Conservation (phyloP, 2,113 vertebrate species). For the Varanus salvator region DNA sequence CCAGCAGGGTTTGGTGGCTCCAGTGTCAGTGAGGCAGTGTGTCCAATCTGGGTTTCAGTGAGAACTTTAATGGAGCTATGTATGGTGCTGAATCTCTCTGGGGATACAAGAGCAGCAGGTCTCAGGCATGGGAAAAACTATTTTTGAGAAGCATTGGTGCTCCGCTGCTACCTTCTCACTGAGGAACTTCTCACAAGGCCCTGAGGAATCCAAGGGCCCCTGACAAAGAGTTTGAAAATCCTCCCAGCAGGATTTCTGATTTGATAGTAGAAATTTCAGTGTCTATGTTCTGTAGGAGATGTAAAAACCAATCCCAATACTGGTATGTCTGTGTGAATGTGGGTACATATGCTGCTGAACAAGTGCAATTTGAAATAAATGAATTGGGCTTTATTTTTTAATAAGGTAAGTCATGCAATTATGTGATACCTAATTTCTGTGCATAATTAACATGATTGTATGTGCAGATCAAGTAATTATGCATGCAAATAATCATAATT, state of each 20-base stretch:
- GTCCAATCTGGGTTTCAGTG: too few species aligned
- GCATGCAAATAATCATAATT: conserved; percentile 77
- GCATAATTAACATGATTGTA: conserved; percentile 76
- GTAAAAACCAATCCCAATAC: not conserved
- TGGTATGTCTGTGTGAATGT: not conserved
- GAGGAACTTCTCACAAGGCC: not conserved
- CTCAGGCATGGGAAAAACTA: not conserved
- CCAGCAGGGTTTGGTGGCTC: too few species aligned
- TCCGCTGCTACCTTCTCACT: not conserved
- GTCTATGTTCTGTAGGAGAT: not conserved
- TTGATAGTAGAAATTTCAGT: not conserved
- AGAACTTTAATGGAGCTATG: too few species aligned
- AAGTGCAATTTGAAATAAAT: conserved; percentile 68
- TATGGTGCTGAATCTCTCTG: too few species aligned
- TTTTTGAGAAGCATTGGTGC: not conserved
- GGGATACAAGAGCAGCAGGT: not conserved
- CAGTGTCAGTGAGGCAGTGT: too few species aligned
- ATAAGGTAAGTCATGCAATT: conserved; percentile 76
- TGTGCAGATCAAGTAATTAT: conserved; percentile 76
- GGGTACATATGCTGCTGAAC: conserved; percentile 28
- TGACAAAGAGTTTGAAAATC: not conserved
- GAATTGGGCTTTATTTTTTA: conserved; percentile 70
- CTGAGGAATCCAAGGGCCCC: too few species aligned
- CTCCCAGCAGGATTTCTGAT: not conserved
- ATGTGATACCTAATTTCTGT: conserved; percentile 77